Base-by-base conservation (phyloP, 1,140 invertebrate genomes). In the Cotesia typhae region DNA sequence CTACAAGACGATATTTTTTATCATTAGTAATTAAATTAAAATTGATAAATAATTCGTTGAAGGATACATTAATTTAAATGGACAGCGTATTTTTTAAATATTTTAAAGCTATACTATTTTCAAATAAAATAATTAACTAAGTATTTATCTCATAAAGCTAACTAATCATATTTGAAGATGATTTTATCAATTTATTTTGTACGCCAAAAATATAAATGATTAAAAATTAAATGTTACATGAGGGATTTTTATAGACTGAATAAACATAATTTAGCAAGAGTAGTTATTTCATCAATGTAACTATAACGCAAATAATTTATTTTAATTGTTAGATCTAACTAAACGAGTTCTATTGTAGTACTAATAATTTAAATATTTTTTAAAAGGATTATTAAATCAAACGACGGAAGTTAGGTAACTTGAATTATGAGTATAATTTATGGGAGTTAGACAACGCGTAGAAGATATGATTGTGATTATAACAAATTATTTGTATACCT, bases 301-400 rank as follows among this genome's bases (percentile, higher is more conserved):
- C 20, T 59, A 35, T 37, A 64, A 47, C n/a, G 47, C n/a, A 66
- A 66, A 66, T 51, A 66, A 66, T 66, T 9, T 52, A 66, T 66
- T 65, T 65, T 12, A 7, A 47, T 47, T 41, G 17, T n/a, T 66
- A 47, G 38, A n/a, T 12, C 28, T 20, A 28, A 20, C 57, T 47
- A 51, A 12, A n/a, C 35, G n/a, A 20, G 20, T 66, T 66, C 37
- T 51, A 17, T 14, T 66, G 38, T 28, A 12, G 12, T 37, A 3
- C 4, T 37, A 41, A 52, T 66, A 47, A 66, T 14, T 28, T 9
- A 17, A 51, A 28, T 14, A 17, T 10, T 51, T 66, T 28, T 41
- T 66, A 28, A 51, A 66, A 66, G 38, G 64, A 51, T 66, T 47
- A 20, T 66, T 66, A 52, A n/a, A 28, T 38, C n/a, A 66, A 20